A percentile compares a stretch with the other conserved stretches of the same genome.
These are phyloP conservation scores for Megalops atlanticus DNA, from an alignment of 2,113 vertebrate species.

Conservation along the genomic window DNA sequence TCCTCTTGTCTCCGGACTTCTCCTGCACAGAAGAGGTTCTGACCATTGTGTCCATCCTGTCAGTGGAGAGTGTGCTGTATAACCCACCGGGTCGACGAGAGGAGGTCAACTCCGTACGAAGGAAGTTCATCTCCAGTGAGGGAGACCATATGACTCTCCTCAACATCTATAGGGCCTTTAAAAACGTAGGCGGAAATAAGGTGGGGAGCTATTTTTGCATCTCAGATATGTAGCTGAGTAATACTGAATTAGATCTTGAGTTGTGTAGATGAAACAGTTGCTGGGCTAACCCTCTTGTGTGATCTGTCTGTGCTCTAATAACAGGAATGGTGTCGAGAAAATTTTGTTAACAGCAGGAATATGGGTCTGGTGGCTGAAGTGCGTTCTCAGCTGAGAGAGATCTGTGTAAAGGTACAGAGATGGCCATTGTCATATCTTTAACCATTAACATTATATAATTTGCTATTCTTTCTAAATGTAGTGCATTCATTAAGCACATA, in stretches of 20 bases:
- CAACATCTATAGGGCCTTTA: slow-evolving; percentile 87
- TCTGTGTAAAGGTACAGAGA: slow-evolving; percentile 88
- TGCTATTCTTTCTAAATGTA: not conserved
- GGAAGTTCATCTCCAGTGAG: slow-evolving; percentile 89
- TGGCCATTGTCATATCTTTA: not conserved
- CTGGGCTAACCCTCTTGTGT: not conserved
- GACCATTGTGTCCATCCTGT: slow-evolving; percentile 87
- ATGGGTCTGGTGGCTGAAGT: slow-evolving; percentile 88
- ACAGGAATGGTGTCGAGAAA: slow-evolving; percentile 95
- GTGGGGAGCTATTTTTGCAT: slow-evolving; percentile 60
- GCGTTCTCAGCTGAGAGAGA: slow-evolving; percentile 87
- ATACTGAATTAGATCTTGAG: no score
- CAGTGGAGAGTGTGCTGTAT: slow-evolving; percentile 89
- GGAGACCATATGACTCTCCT: slow-evolving; percentile 93
- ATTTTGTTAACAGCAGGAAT: slow-evolving; percentile 92
- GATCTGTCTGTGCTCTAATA: not conserved
- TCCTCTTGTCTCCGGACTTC: slow-evolving; percentile 86
- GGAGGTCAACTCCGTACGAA: slow-evolving; percentile 81
- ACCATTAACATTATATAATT: not conserved
- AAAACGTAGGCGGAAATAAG: slow-evolving; percentile 81
- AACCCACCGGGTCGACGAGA: slow-evolving; percentile 85
- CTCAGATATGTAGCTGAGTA: not conserved
- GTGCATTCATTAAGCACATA: not conserved
- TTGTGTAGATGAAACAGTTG: no score
- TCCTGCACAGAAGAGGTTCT: slow-evolving; percentile 91